These are phyloP conservation scores for Creontiades dilutus DNA, from an alignment of 2,888 invertebrate genomes.

Conservation along the genomic window DNA sequence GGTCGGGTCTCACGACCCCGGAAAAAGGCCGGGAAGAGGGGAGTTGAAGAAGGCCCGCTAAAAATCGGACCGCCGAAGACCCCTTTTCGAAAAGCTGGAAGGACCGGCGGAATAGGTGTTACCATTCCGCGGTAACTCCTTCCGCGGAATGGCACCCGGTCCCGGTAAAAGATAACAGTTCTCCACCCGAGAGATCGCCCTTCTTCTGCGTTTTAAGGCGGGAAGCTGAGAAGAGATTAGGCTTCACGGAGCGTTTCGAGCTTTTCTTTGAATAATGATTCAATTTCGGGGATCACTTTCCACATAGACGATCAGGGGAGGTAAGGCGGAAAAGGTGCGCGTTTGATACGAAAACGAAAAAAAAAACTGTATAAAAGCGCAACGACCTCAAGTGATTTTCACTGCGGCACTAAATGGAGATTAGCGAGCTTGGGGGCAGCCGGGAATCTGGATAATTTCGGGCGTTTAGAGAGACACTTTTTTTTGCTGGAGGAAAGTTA, in stretches of 20 bases:
- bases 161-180: constrained; percentile 60
- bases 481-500: constrained; percentile 12
- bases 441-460: constrained; percentile 46
- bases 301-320: constrained; percentile 43
- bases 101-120: background rate
- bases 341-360: background rate
- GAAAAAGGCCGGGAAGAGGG: constrained; percentile 7
- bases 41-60: background rate
- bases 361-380: constrained; percentile 32
- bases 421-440: constrained; percentile 36
- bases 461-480: constrained; percentile 40
- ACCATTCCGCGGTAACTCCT: background rate
- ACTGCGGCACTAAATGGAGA: constrained; percentile 55
- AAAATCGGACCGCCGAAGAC: background rate
- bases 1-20: constrained; percentile 57
- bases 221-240: constrained; percentile 51
- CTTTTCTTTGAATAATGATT: constrained; percentile 66
- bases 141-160: constrained; percentile 5
- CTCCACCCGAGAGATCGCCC: background rate
- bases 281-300: constrained; percentile 64
- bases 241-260: constrained; percentile 58
- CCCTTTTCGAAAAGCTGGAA: constrained; percentile 23
- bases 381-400: constrained; percentile 65
- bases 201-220: background rate
- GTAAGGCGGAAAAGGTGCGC: constrained; percentile 49